Percentiles rank a stretch among this genome's conserved stretches.
Conservation (phyloP, 2,888 invertebrate genomes). For the Malacosoma neustria region DNA sequence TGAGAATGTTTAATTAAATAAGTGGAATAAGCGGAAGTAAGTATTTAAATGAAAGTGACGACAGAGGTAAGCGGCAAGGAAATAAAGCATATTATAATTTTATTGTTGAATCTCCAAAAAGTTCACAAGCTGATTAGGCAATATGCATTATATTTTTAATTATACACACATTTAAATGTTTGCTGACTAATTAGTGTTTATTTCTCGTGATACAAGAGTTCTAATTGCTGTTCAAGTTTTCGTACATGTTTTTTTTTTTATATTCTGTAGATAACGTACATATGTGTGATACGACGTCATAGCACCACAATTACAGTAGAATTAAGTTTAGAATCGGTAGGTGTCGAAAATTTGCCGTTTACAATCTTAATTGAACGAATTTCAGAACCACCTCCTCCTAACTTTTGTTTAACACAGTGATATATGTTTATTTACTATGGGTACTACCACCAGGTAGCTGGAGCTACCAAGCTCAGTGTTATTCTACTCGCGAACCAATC, state of each 20-base stretch:
- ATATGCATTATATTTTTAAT: constrained; percentile 4
- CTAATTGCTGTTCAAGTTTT: neutral
- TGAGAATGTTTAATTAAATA: constrained; percentile 73
- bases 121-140: constrained; percentile 41
- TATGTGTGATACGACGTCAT: no score
- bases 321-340: no score
- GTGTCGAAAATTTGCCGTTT: no score
- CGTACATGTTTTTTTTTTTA: neutral
- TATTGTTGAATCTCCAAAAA: constrained; percentile 25
- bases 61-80: constrained; percentile 28
- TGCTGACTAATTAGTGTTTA: neutral
- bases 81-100: constrained; percentile 27
- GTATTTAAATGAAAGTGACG: constrained; percentile 51
- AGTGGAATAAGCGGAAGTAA: constrained; percentile 58
- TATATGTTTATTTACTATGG: no score
- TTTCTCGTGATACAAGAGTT: neutral
- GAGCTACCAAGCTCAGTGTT: no score
- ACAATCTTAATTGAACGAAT: no score
- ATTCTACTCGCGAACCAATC: no score
- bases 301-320: no score
- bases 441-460: no score
- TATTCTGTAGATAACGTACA: no score
- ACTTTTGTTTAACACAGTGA: no score
- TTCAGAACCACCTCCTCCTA: no score
- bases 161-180: neutral